phyloP scores from a whole-genome alignment of 2,797 vertebrate species.

The Thunnus albacares region DNA sequence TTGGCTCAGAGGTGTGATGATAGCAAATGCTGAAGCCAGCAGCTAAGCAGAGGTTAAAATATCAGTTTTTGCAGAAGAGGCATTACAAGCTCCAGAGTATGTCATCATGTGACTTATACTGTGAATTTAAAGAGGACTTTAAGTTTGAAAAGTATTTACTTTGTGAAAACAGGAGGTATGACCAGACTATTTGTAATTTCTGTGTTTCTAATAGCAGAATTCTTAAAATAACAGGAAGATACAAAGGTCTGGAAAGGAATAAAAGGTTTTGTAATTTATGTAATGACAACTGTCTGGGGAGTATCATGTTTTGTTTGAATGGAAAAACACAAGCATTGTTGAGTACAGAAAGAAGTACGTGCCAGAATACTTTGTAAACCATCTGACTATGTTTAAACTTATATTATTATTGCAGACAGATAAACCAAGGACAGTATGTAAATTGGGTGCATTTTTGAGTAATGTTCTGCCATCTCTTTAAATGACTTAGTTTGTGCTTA shows the following conservation, averaged over 20 bases:
- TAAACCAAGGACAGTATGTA: neutral
- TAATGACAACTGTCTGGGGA: neutral
- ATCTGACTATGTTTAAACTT: too few species aligned
- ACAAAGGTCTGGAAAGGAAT: constrained; percentile 1
- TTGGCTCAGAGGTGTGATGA: too few species aligned
- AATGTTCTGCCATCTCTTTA: too few species aligned
- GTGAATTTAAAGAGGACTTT: too few species aligned
- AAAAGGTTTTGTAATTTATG: neutral
- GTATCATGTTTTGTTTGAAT: neutral
- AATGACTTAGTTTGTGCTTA: too few species aligned
- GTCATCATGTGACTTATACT: too few species aligned
- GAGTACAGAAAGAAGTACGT: neutral
- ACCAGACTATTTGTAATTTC: neutral
- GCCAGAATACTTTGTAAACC: neutral
- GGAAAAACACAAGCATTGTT: neutral
- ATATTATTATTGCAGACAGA: neutral
- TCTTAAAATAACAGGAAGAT: neutral
- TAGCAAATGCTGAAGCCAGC: too few species aligned
- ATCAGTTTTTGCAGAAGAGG: too few species aligned
- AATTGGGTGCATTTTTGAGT: neutral
- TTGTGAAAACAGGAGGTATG: neutral
- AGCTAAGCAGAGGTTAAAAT: too few species aligned
- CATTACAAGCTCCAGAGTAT: too few species aligned
- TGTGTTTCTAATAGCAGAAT: neutral
- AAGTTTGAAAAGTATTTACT: neutral